These are phyloP conservation scores for Congeria kusceri DNA, from an alignment of 2,888 invertebrate genomes.

Conservation along the genomic window DNA sequence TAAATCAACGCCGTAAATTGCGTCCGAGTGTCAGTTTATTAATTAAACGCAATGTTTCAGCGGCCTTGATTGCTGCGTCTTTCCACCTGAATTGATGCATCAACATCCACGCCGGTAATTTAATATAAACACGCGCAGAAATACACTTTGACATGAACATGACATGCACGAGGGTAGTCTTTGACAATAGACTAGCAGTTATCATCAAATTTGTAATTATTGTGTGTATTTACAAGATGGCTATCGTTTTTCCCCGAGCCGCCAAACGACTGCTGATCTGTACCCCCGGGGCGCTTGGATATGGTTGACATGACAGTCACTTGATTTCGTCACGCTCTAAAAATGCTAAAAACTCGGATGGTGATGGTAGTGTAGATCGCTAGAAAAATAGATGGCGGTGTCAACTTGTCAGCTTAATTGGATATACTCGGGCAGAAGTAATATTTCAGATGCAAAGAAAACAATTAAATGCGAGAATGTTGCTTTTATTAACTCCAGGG, in stretches of 20 bases:
- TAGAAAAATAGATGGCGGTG: constrained; percentile 1
- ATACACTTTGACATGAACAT: constrained; percentile 36
- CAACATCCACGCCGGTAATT: constrained; percentile 34
- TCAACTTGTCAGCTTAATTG: no score
- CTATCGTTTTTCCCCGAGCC: constrained; percentile 27
- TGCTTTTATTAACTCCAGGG: no score
- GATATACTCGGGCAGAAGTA: no score
- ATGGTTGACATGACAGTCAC: constrained; percentile 39
- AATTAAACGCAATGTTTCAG: constrained; percentile 48
- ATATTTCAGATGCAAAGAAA: no score
- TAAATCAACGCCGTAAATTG: constrained; percentile 45
- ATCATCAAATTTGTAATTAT: constrained; percentile 41
- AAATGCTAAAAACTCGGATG: constrained; percentile 36
- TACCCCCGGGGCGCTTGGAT: constrained; percentile 45
- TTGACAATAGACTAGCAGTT: constrained; percentile 39
- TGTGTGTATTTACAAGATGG: constrained; percentile 42
- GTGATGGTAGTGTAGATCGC: constrained; percentile 4
- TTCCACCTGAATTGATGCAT: constrained; percentile 20
- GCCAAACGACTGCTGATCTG: constrained; percentile 29
- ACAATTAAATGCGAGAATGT: no score
- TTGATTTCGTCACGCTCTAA: constrained; percentile 43
- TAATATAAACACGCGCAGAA: constrained; percentile 40
- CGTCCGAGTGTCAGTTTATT: constrained; percentile 46
- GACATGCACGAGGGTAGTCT: constrained; percentile 41
- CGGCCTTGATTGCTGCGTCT: not conserved